Conservation (phyloP, 2,888 invertebrate species). For the Lottia scabra region DNA sequence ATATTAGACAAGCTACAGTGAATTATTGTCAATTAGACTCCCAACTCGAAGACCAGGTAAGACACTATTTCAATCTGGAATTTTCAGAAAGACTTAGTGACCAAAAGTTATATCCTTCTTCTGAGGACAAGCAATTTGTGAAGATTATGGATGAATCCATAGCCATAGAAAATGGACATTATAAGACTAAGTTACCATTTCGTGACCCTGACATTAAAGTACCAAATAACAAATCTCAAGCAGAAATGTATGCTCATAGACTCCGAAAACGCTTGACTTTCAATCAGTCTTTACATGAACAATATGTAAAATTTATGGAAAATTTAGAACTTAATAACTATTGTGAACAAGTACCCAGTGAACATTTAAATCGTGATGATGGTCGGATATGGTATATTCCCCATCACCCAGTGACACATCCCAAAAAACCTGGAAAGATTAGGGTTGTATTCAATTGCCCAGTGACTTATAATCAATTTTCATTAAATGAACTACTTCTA, state of each 20-base stretch:
- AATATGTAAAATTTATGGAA: slow-evolving; percentile 20
- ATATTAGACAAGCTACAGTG: neutral
- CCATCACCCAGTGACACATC: slow-evolving; percentile 12
- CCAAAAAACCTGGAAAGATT: slow-evolving; percentile 18
- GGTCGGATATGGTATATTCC: slow-evolving; percentile 16
- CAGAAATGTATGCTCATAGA: neutral
- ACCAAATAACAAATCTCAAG: slow-evolving; percentile 6
- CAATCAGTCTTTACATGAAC: slow-evolving; percentile 7
- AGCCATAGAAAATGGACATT: slow-evolving; percentile 14
- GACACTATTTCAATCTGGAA: slow-evolving; percentile 71
- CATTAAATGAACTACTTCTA: slow-evolving; percentile 24
- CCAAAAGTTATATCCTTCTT: slow-evolving; percentile 83
- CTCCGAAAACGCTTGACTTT: slow-evolving; percentile 15
- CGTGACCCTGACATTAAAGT: slow-evolving; percentile 2
- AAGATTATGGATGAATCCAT: slow-evolving; percentile 14
- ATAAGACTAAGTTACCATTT: slow-evolving; percentile 22
- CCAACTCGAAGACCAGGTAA: slow-evolving; percentile 85
- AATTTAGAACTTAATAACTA: slow-evolving; percentile 21
- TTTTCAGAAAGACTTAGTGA: slow-evolving; percentile 73
- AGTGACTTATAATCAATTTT: slow-evolving; percentile 18
- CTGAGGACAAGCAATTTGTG: slow-evolving; percentile 72
- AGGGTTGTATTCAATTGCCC: slow-evolving; percentile 34
- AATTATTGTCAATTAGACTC: slow-evolving; percentile 72
- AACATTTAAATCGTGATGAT: neutral
- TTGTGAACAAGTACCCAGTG: slow-evolving; percentile 11